Evolutionary conservation across 2,888 invertebrate genomes (phyloP).

Genomic region (Drosophila pseudotakahashii): DNA sequence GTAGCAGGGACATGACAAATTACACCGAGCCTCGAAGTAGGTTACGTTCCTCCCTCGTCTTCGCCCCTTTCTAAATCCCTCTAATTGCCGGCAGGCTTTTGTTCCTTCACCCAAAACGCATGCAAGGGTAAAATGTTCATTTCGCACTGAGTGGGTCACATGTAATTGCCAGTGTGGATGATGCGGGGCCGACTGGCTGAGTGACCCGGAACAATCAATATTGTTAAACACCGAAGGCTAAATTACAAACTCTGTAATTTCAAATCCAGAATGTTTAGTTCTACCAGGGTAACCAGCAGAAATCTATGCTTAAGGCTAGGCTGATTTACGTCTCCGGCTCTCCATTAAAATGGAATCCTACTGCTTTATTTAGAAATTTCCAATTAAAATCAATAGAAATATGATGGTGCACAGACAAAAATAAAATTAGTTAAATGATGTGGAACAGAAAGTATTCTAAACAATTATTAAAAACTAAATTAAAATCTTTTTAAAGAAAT

Average conservation of each 20-base stretch:
- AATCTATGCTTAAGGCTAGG: neutral
- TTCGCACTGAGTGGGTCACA: slow-evolving; percentile 43
- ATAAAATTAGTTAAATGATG: neutral
- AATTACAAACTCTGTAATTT: slow-evolving; percentile 25
- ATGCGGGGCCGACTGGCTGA: slow-evolving; percentile 5
- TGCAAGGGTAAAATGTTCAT: slow-evolving; percentile 25
- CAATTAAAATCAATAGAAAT: slow-evolving; percentile 12
- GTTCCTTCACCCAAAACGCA: slow-evolving; percentile 19
- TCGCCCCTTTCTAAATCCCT: slow-evolving; percentile 23
- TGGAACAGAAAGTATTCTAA: no score
- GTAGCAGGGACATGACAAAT: slow-evolving; percentile 39
- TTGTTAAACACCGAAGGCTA: slow-evolving; percentile 9
- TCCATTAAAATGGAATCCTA: slow-evolving; percentile 7
- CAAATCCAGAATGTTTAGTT: slow-evolving; percentile 7
- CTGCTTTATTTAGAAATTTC: slow-evolving; percentile 13
- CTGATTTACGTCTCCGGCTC: slow-evolving; percentile 6
- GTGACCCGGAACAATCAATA: slow-evolving; percentile 24
- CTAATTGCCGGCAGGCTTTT: slow-evolving; percentile 39
- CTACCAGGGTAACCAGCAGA: neutral
- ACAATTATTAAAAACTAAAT: no score
- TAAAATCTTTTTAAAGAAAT: no score
- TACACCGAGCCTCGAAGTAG: slow-evolving; percentile 37
- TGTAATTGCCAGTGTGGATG: slow-evolving; percentile 23
- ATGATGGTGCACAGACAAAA: slow-evolving; percentile 4
- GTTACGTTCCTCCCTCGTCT: slow-evolving; percentile 26